Base-by-base conservation (phyloP, 2,113 vertebrate species). In the Corythornis madagascariensis region DNA sequence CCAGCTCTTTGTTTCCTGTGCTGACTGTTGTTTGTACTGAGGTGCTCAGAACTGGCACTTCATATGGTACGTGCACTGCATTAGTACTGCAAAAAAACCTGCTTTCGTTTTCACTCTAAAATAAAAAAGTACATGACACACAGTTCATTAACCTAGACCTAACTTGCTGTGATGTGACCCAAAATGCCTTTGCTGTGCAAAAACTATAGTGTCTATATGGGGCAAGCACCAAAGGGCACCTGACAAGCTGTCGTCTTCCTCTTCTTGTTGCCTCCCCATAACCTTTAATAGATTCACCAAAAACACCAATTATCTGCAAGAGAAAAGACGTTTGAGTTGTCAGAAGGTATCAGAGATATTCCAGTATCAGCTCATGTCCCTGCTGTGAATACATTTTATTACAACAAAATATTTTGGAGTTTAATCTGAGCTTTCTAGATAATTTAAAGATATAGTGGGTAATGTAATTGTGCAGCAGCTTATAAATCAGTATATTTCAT, bases 231-330 rank as follows among this genome's bases (percentile, higher is more conserved):
- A 70, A 91, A 83, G 50, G 82, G 70, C 97, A 99, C 99, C 98
- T 99, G 94, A 99, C 98, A 80, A 98, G 97, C 69, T 99, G 99
- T 90, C 99, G 98, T 93, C 99, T 98, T 67, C 99, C 99, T n/a
- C 98, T 98, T 43, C 98, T 97, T 2, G 98, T 98, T 16, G 93
- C 96, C 94, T 99, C 99, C 28, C 99, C 99, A 15, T 98, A 99
- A 66, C 98, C 98, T 97, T 98, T 99, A 59, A 99, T 94, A 18
- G 99, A 98, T 83, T 99, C 98, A 6, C 99, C 99, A 88, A 99
- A 99, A 79, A 98, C 98, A 92, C 97, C 97, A 35, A 99, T 97
- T 48, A 99, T 95, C 99, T 99, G 91, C 13, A 90, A 79, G 57
- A 92, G 75, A 29, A 78, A 82, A 93, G 61, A 75, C 56, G 13